These are phyloP conservation scores for Clostera curtula DNA, from an alignment of 2,888 invertebrate genomes.

Conservation along the genomic window DNA sequence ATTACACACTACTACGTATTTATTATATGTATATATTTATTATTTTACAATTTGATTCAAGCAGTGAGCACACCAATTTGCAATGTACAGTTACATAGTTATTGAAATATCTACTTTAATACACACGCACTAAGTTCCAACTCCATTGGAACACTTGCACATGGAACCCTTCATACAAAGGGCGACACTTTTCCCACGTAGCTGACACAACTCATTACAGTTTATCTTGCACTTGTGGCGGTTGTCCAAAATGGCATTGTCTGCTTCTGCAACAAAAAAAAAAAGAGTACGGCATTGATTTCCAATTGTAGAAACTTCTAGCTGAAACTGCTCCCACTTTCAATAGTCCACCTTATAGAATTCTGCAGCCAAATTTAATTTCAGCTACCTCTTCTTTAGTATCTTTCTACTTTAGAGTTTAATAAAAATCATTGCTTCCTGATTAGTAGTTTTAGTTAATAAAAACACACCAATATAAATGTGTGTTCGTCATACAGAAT, in stretches of 20 bases:
- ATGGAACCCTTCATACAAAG: conserved; percentile 19
- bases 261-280: conserved; percentile 18
- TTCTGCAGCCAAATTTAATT: too few relatives aligned
- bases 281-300: not conserved
- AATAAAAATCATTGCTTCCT: too few relatives aligned
- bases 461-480: too few relatives aligned
- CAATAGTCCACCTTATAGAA: not conserved
- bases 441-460: too few relatives aligned
- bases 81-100: too few relatives aligned
- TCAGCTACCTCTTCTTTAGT: too few relatives aligned
- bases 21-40: too few relatives aligned
- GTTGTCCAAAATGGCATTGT: conserved; percentile 14
- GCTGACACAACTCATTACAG: conserved; percentile 28
- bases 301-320: not conserved
- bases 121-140: conserved; percentile 4
- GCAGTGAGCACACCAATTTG: too few relatives aligned
- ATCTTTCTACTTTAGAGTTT: too few relatives aligned
- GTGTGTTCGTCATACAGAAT: too few relatives aligned
- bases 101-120: conserved; percentile 6
- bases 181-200: conserved; percentile 25
- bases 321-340: not conserved
- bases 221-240: conserved; percentile 20
- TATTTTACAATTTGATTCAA: too few relatives aligned
- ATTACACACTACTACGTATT: too few relatives aligned
- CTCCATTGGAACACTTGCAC: conserved; percentile 23